phyloP scores from a whole-genome alignment of 2,888 invertebrate species.

The Syritta pipiens region DNA sequence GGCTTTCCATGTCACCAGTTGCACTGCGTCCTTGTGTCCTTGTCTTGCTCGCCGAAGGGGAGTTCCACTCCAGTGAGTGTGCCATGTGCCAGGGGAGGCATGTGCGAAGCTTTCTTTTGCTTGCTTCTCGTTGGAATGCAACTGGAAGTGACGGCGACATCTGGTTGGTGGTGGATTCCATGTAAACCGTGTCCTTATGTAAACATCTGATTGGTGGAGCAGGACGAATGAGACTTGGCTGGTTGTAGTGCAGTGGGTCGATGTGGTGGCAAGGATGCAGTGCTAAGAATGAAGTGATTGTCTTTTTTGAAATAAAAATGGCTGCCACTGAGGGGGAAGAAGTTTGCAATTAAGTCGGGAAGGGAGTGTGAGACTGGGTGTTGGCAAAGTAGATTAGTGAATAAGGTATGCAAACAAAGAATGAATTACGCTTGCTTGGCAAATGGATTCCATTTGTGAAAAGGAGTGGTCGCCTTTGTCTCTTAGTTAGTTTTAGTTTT shows the following conservation, averaged over 20 bases:
- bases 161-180: constrained; percentile 50
- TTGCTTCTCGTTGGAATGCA: constrained; percentile 44
- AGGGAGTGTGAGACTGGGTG: too few relatives aligned
- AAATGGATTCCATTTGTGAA: too few relatives aligned
- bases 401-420: too few relatives aligned
- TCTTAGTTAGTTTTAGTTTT: too few relatives aligned
- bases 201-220: constrained; percentile 52
- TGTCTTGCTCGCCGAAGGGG: constrained; percentile 13
- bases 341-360: too few relatives aligned
- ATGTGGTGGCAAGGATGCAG: neutral
- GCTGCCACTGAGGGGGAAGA: too few relatives aligned
- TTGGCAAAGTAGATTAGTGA: too few relatives aligned
- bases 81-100: neutral
- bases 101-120: constrained; percentile 40
- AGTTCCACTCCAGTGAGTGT: neutral
- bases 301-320: constrained; percentile 1
- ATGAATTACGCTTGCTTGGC: too few relatives aligned
- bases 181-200: constrained; percentile 47
- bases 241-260: constrained; percentile 11
- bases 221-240: constrained; percentile 39
- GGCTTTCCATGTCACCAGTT: constrained; percentile 24
- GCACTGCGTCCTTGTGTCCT: constrained; percentile 5
- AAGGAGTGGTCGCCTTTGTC: too few relatives aligned
- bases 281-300: neutral
- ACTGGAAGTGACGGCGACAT: constrained; percentile 35